Evolutionary conservation across 2,113 vertebrate genomes (phyloP).

Genomic region (Petrocephalus zakoni): DNA sequence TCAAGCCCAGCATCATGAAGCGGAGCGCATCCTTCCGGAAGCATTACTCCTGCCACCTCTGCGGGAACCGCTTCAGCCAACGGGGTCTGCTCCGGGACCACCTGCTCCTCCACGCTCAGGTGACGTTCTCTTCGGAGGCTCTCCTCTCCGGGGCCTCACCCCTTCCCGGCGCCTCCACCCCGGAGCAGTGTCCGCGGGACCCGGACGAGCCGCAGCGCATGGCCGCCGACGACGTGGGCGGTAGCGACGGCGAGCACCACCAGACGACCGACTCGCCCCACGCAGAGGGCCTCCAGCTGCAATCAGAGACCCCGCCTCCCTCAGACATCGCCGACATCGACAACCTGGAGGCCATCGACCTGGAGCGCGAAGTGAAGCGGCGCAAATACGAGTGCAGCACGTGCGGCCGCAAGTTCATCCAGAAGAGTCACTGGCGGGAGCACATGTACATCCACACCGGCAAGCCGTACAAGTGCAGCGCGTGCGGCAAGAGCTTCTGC

Average conservation of each 20-base stretch:
- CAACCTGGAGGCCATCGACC: constrained; percentile 75
- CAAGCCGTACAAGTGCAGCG: constrained; percentile 81
- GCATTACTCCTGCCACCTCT: constrained; percentile 76
- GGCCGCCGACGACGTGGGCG: constrained; percentile 56
- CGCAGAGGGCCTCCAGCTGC: constrained; percentile 64
- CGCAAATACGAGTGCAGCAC: constrained; percentile 79
- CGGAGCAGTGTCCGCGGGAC: constrained; percentile 59
- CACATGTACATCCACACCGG: constrained; percentile 87
- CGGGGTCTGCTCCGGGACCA: constrained; percentile 74
- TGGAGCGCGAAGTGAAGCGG: constrained; percentile 73
- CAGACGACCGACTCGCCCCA: constrained; percentile 71
- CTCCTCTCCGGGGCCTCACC: constrained; percentile 47
- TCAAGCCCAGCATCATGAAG: constrained; percentile 78
- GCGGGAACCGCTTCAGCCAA: constrained; percentile 70
- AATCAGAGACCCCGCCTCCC: constrained; percentile 72
- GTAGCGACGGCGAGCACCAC: constrained; percentile 73
- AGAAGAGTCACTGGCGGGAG: constrained; percentile 84
- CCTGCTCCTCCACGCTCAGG: constrained; percentile 73
- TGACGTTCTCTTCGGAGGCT: constrained; percentile 42
- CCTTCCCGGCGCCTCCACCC: constrained; percentile 44
- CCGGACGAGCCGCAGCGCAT: constrained; percentile 59
- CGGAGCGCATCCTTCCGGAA: constrained; percentile 75
- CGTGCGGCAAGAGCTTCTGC: constrained; percentile 81
- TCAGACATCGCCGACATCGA: constrained; percentile 79
- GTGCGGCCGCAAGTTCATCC: constrained; percentile 80